These are phyloP conservation scores for Taeniopygia guttata DNA, from an alignment of 2,797 vertebrate genomes.

Conservation along the genomic window DNA sequence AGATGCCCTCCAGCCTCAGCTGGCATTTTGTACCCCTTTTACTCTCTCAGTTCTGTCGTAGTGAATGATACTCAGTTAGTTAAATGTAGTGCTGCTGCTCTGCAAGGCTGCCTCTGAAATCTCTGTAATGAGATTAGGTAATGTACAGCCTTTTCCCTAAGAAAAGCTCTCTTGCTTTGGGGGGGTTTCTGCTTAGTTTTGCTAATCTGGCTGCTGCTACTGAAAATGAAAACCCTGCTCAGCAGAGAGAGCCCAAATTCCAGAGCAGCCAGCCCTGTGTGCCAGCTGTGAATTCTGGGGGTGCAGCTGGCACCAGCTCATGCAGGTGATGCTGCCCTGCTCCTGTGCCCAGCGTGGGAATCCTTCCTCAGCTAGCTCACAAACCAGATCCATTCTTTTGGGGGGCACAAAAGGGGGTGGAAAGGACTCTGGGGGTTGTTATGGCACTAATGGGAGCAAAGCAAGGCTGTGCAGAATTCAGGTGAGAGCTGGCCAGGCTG, in stretches of 20 bases:
- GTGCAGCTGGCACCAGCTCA: background rate
- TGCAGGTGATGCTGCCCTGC: background rate
- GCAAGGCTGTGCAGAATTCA: too few species aligned
- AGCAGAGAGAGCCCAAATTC: background rate
- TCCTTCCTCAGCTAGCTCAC: background rate
- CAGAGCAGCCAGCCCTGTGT: background rate
- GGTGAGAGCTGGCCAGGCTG: too few species aligned
- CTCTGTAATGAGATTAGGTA: conserved; percentile 49
- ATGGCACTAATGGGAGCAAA: too few species aligned
- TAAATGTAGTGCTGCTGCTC: conserved; percentile 38
- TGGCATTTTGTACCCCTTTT: conserved; percentile 58
- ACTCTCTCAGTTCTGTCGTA: conserved; percentile 50
- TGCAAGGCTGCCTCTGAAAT: conserved; percentile 27
- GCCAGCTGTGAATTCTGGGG: background rate
- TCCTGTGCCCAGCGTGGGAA: background rate
- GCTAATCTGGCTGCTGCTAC: conserved; percentile 15
- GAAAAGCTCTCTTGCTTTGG: conserved; percentile 37
- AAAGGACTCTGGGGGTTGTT: background rate
- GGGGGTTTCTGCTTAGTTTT: conserved; percentile 27
- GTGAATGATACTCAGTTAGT: conserved; percentile 40
- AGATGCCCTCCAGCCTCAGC: conserved; percentile 52
- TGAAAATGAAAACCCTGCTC: background rate
- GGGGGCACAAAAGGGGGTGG: rapidly evolving
- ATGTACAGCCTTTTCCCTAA: background rate
- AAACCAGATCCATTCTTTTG: background rate